phyloP scores from a whole-genome alignment of 2,113 vertebrate genomes.

The Mus musculus region GRCm39 chrX:129272501-129273000 shows the following conservation, averaged over 20 bases:
- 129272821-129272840: slow-evolving; percentile 79
- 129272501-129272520: slow-evolving; percentile 97
- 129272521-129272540: slow-evolving; percentile 94
- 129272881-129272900: slow-evolving; percentile 88
- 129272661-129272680: slow-evolving; percentile 80
- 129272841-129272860: slow-evolving; percentile 63
- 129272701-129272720: slow-evolving; percentile 82
- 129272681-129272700: slow-evolving; percentile 83
- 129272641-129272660: slow-evolving; percentile 85
- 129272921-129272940: slow-evolving; percentile 84
- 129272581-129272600: slow-evolving; percentile 78
- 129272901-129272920: slow-evolving; percentile 82
- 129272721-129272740: slow-evolving; percentile 76
- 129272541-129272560: slow-evolving; percentile 94
- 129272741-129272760: slow-evolving; percentile 79
- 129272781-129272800: slow-evolving; percentile 70
- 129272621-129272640: slow-evolving; percentile 89
- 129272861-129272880: slow-evolving; percentile 73
- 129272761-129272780: slow-evolving; percentile 73
- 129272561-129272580: slow-evolving; percentile 89
- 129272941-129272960: slow-evolving; percentile 84
- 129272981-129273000: slow-evolving; percentile 84
- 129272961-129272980: slow-evolving; percentile 76
- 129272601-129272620: slow-evolving; percentile 89
- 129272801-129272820: slow-evolving; percentile 64